These are phyloP conservation scores for Crotalus horridus DNA, from an alignment of 2,113 vertebrate species.

Conservation along the genomic window DNA sequence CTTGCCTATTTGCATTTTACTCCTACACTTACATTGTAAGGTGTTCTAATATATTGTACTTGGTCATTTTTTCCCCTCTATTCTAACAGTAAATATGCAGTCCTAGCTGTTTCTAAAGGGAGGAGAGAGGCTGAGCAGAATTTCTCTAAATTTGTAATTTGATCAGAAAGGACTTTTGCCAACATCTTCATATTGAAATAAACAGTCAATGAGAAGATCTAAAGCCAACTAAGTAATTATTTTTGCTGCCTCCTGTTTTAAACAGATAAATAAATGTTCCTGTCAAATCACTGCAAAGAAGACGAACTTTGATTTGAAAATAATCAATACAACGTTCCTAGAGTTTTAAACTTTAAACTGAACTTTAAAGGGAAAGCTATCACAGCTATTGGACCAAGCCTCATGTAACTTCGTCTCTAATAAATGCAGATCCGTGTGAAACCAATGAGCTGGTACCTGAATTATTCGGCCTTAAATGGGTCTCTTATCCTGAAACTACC, in stretches of 20 bases:
- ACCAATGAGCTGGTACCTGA: too few relatives aligned
- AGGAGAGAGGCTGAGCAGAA: neutral
- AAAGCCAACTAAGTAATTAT: neutral
- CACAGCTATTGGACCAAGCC: neutral
- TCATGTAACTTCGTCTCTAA: neutral
- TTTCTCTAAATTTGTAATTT: neutral
- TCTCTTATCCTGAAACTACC: neutral
- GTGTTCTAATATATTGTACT: too few relatives aligned
- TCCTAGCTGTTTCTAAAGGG: neutral
- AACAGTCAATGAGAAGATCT: neutral
- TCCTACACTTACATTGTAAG: neutral
- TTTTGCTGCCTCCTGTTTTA: neutral
- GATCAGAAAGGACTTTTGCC: neutral
- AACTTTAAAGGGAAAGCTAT: neutral
- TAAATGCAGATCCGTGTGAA: neutral
- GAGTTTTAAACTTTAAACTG: neutral
- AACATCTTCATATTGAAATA: neutral
- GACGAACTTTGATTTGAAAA: neutral
- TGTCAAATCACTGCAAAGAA: neutral
- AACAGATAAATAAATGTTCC: neutral
- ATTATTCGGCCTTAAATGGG: neutral
- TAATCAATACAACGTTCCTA: neutral
- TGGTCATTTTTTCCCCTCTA: neutral
- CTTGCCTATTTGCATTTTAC: neutral
- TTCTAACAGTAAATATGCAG: neutral